Percentiles rank a stretch among this genome's conserved stretches.
phyloP scores from a whole-genome alignment of 2,113 vertebrate species.

The Equus quagga region DNA sequence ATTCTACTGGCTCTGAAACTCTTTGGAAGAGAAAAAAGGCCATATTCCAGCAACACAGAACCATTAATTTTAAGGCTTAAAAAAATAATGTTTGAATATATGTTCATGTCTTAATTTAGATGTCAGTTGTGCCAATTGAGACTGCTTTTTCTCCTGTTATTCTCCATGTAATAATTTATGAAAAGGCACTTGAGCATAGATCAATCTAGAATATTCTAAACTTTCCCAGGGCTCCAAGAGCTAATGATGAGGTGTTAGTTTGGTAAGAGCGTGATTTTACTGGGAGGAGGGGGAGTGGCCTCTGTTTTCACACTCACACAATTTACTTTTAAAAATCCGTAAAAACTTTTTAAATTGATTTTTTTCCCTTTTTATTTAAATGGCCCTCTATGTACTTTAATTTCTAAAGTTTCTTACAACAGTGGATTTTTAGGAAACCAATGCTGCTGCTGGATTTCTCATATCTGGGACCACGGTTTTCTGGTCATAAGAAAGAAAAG shows the following conservation, averaged over 20 bases:
- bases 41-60: conserved; percentile 62
- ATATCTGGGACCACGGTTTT: not conserved
- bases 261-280: not conserved
- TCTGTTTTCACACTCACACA: not conserved
- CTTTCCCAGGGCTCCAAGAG: not conserved
- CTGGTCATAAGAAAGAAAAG: not conserved
- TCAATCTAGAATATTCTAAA: conserved; percentile 45
- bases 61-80: conserved; percentile 70
- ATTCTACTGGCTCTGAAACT: conserved; percentile 67
- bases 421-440: not conserved
- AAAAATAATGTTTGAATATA: conserved; percentile 67
- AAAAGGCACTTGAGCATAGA: conserved; percentile 34
- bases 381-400: not conserved
- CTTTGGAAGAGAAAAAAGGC: conserved; percentile 34
- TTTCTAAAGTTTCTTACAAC: not conserved
- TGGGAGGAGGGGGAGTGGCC: no score
- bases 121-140: conserved; percentile 51
- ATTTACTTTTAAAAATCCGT: conserved; percentile 21
- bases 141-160: conserved; percentile 52
- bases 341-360: not conserved
- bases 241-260: not conserved
- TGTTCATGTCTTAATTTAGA: conserved; percentile 55
- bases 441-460: not conserved
- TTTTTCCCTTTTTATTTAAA: not conserved
- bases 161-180: conserved; percentile 41